Base-by-base conservation (phyloP, 2,113 vertebrate species). In the Baryphthengus martii region DNA sequence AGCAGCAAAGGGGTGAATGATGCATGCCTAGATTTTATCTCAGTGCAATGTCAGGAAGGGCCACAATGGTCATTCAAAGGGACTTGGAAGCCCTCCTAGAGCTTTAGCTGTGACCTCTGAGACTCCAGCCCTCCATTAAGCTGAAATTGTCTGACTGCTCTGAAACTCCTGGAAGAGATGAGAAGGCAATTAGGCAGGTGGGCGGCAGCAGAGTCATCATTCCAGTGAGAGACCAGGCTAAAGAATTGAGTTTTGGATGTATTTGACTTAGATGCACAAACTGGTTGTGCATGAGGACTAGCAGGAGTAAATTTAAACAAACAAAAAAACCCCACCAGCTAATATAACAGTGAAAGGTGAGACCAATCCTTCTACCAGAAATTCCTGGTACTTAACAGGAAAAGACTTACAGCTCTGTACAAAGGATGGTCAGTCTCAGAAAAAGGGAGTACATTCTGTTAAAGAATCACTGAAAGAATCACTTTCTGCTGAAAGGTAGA, bases 401-500 rank as follows among this genome's bases (percentile, higher is more conserved):
- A 85, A 79, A 66, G 33, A 84, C 65, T 79, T 77, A n/a, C 18
- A 44, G 35, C 49, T 58, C 61, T 89, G 87, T 66, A 80, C 50
- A 83, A 93, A 78, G 56, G 16, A 77, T 56, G 50, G 56, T 79
- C 44, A 74, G 85, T 11, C 39, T 87, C 40, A 79, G 72, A 68
- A 79, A 93, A 82, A 44, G 4, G 10, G n/a, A 83, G 23, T 39
- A 37, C 17, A 37, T 89, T 89, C 89, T 89, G 14, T 80, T 74
- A 40, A 58, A 89, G 76, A 63, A 72, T 75, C 70, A 37, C 89
- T 92, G 63, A 29, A 53, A 29, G 52, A 53, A 29, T 56, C 78
- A 87, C 53, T 73, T 95, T 95, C 72, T 88, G 47, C 86, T 86
- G 66, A 78, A 93, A 93, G 73, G 24, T 88, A 79, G 25, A 86